Conservation (phyloP, 2,113 vertebrate species). For the Lophotis ruficrista region DNA sequence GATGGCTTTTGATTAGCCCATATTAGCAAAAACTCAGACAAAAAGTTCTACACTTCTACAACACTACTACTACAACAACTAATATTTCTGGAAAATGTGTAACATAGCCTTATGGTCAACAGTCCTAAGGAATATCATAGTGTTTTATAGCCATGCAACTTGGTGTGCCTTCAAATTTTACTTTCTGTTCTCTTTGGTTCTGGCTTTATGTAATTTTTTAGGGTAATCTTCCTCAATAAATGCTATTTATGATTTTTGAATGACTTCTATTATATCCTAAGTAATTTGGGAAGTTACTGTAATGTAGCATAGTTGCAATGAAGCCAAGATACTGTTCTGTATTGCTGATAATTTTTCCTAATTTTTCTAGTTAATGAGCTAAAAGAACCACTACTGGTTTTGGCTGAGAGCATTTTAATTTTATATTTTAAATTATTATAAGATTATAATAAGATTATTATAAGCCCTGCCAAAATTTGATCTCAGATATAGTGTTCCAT, state of each 20-base stretch:
- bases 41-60: background rate
- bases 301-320: background rate
- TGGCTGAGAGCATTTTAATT: background rate
- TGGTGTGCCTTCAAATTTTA: background rate
- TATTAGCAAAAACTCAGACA: background rate
- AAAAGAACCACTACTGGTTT: background rate
- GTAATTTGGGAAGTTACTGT: background rate
- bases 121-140: background rate
- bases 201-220: background rate
- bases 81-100: background rate
- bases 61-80: background rate
- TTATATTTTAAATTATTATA: background rate
- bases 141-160: background rate
- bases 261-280: background rate
- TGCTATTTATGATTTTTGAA: background rate
- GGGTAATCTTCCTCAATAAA: background rate
- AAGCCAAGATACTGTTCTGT: background rate
- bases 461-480: background rate
- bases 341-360: background rate
- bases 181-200: background rate
- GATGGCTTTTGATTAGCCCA: background rate
- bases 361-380: background rate
- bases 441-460: background rate
- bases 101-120: background rate
- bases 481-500: background rate